phyloP scores from a whole-genome alignment of 92 coral and sea anemone genomes.

The Siderastrea siderea region DNA sequence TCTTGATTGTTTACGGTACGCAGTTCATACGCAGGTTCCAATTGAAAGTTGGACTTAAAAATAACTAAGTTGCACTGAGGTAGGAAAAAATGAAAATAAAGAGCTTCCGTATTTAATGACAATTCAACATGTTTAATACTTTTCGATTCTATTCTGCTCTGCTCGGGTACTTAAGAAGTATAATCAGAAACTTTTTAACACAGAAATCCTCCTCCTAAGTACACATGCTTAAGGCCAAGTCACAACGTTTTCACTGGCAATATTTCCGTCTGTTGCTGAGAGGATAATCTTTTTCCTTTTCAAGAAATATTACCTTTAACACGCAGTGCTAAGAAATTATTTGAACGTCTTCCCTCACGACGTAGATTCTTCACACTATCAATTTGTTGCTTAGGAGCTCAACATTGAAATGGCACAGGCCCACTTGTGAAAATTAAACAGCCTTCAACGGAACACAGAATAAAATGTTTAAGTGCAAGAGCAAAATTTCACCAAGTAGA shows the following conservation, averaged over 20 bases:
- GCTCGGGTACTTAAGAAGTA: not conserved
- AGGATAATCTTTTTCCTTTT: not conserved
- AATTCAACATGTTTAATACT: too few relatives aligned
- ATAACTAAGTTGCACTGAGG: too few relatives aligned
- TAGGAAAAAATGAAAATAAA: too few relatives aligned
- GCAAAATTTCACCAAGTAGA: too few relatives aligned
- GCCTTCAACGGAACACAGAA: not conserved
- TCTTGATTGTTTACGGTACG: too few relatives aligned
- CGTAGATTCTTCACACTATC: conserved; percentile 13
- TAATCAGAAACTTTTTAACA: not conserved
- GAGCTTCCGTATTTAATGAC: too few relatives aligned
- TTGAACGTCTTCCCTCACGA: not conserved
- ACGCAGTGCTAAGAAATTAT: not conserved
- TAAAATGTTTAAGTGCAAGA: not conserved
- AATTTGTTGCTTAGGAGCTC: conserved; percentile 23
- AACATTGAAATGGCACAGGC: not conserved
- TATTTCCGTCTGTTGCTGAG: not conserved
- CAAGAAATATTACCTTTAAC: too few relatives aligned
- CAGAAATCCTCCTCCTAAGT: not conserved
- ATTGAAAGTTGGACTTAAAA: too few relatives aligned
- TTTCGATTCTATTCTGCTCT: not conserved
- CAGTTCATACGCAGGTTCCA: too few relatives aligned
- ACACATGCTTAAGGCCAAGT: too few relatives aligned
- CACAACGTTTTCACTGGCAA: not conserved
- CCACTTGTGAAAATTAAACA: not conserved